Percentiles rank a stretch among this genome's conserved stretches.
Conservation (phyloP, 2,888 invertebrate species). For the Pimpla rufipes region DNA sequence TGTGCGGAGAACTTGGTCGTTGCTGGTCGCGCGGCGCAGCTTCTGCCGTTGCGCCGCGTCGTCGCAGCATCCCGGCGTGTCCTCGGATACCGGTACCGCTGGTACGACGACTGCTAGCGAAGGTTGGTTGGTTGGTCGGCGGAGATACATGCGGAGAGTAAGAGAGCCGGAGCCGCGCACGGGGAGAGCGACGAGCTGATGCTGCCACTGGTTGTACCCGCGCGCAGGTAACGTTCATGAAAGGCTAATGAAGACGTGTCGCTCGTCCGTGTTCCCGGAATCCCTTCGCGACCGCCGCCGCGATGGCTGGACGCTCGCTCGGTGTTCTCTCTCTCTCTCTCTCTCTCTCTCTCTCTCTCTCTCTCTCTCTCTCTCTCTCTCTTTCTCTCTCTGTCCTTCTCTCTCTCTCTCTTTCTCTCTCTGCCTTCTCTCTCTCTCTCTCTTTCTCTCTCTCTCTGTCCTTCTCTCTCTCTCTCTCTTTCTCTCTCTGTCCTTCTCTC, state of each 20-base stretch:
- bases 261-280: slow-evolving; percentile 81
- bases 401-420: no score
- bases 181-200: slow-evolving; percentile 2
- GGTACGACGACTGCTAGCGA: slow-evolving; percentile 13
- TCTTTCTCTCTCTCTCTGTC: no score
- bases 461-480: no score
- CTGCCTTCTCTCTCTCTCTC: no score
- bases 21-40: neutral
- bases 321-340: slow-evolving; percentile 54
- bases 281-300: slow-evolving; percentile 71
- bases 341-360: no score
- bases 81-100: slow-evolving; percentile 18
- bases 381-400: no score
- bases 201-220: slow-evolving; percentile 41
- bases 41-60: neutral
- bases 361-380: no score
- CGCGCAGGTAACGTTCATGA: slow-evolving; percentile 79
- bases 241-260: slow-evolving; percentile 84
- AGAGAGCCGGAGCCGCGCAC: slow-evolving; percentile 23
- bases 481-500: no score
- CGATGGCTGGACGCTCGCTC: slow-evolving; percentile 51
- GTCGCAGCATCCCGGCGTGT: neutral
- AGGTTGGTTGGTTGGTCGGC: neutral
- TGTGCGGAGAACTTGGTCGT: slow-evolving; percentile 7
- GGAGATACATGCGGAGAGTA: slow-evolving; percentile 15